Base-by-base conservation (phyloP, 2,888 invertebrate genomes). In the Hololepta plana region DNA sequence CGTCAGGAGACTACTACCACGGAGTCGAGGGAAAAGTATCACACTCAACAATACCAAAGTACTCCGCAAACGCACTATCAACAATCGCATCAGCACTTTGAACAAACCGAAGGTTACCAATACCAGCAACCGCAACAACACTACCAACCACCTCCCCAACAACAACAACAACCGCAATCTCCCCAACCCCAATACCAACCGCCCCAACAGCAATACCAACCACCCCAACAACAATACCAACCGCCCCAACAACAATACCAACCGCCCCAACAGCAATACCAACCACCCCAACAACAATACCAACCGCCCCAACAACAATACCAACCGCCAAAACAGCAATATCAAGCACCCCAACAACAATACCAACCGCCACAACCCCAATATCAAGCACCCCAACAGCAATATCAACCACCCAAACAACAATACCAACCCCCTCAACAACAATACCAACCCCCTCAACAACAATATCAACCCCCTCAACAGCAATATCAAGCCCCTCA, bases 121-220 rank as follows among this genome's bases (percentile, higher is more conserved):
- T 20, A 17, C 8, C 20, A 29, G 9, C 38, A 35, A 29, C 43
- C 43, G 15, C 57, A 59, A 40, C 60, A 60, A 40, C 49, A 44
- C 52, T 51, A 51, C 53, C 55, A 54, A 58, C 54, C 53, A 23
- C 23, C 10, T 29, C 43, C 30, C 4, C 38, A 36, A 30, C 39
- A 42, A 36, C 31, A 28, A 20, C 27, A 24, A 14, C 24, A 38
- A 44, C 49, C 35, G 57, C 55, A 52, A 59, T 45, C 48, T 42
- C 43, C 39, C 25, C 34, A 38, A 8, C 31, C 37, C 27, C 37
- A 33, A 26, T 29, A 34, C 22, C 31, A 36, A 5, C 41, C 38
- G 32, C 11, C 26, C 5, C 37, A 32, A 15, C 39, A 32, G 20
- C 34, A 34, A 37, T 31, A 32, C 34, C 28, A 24, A 20, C 26